Base-by-base conservation (phyloP, 2,113 vertebrate species). In the Crotalus horridus region DNA sequence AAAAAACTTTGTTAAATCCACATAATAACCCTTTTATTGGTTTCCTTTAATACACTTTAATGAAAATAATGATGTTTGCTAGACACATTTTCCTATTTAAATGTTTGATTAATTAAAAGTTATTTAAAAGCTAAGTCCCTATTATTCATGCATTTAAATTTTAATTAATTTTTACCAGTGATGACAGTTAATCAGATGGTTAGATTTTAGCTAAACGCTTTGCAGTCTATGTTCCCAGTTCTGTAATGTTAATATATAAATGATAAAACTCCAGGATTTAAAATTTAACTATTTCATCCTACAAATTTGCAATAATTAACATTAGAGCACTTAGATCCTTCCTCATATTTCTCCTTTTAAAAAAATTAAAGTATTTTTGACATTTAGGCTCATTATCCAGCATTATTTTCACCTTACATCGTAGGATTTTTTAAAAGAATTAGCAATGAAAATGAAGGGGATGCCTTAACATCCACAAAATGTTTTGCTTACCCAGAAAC, bases 71-170 rank as follows among this genome's bases (percentile, higher is more conserved):
- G 94, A 96, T 96, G 96, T 96, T 96, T 96, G 95, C 95, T 97
- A 97, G 97, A 97, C 95, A 96, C 97, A 97, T 95, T 97, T 95
- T 97, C 96, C 96, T 98, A 97, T 98, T 98, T 98, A 98, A 98
- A 97, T 96, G 92, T 96, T 94, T 96, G 96, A 97, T 97, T 97
- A 98, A 81, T 81, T 81, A 81, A 81, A 97, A 97, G 96, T 94
- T 97, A 91, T 96, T 98, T 97, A 54, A 96, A 96, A 98, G 96
- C 96, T 97, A 98, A 98, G 97, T 96, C 95, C 92, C 61, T 96
- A 95, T 94, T 97, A 96, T 96, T 97, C 94, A 97, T 97, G 93
- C 97, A 94, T 96, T 97, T 96, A 96, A 96, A 92, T 97, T 98
- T 97, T 98, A 97, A 98, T 96, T 95, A 97, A 97, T 97, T 98